A percentile compares a stretch with the other conserved stretches of the same genome.
phyloP scores from a whole-genome alignment of 2,113 vertebrate species.

The Suricata suricatta region DNA sequence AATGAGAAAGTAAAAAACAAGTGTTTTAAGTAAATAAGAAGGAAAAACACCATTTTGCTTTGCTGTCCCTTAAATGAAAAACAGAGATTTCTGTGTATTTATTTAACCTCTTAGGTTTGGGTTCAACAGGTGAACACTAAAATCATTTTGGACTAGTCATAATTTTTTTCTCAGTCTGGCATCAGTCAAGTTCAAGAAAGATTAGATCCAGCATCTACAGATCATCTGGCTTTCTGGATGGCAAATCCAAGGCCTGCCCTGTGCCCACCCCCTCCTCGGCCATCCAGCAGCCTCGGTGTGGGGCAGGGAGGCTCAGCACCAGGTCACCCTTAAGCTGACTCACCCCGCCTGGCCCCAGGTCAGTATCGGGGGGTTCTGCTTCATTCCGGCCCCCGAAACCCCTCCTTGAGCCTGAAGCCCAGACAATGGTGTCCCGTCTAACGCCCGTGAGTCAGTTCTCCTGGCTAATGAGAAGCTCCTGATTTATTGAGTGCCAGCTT shows the following conservation, averaged over 20 bases:
- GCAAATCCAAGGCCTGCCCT: not conserved
- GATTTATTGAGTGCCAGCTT: not conserved
- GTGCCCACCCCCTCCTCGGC: accelerated
- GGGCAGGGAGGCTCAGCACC: not conserved
- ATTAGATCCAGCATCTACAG: not conserved
- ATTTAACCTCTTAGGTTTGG: not conserved
- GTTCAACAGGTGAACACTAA: not conserved
- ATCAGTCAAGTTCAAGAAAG: not conserved
- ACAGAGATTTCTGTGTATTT: not conserved
- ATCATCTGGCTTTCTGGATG: not conserved
- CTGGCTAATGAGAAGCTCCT: not conserved
- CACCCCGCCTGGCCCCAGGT: not conserved
- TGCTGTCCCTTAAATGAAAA: not conserved
- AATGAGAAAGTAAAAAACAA: not conserved
- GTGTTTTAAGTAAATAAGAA: not conserved
- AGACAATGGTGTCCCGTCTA: not conserved
- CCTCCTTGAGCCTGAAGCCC: not conserved
- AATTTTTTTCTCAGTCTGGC: not conserved
- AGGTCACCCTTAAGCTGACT: not conserved
- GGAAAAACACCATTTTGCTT: not conserved
- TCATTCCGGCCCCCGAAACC: not conserved
- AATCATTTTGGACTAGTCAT: not conserved
- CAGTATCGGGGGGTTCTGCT: not conserved
- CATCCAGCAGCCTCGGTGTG: not conserved
- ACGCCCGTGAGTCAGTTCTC: not conserved